These are phyloP conservation scores for Pectinophora gossypiella DNA, from an alignment of 1,140 invertebrate genomes.

Conservation along the genomic window DNA sequence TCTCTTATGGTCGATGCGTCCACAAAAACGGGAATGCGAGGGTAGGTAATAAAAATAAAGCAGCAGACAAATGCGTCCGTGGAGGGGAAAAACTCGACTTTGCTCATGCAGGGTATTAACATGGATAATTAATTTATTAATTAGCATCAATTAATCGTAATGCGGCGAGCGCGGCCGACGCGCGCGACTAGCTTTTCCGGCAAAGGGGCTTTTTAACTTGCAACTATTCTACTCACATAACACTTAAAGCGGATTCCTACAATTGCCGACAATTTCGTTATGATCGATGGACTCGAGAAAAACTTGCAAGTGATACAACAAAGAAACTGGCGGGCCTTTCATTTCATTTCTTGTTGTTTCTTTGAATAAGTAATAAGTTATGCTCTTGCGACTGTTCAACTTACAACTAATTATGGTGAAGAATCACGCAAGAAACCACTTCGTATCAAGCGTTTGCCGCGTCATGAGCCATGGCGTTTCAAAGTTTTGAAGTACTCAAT, in stretches of 20 bases:
- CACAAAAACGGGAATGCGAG: too few relatives aligned
- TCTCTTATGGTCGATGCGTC: too few relatives aligned
- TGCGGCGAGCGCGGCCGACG: constrained; percentile 33
- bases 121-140: constrained; percentile 71
- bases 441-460: too few relatives aligned
- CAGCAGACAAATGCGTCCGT: constrained; percentile 24
- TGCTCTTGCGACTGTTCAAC: too few relatives aligned
- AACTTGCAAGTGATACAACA: constrained; percentile 27
- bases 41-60: too few relatives aligned
- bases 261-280: constrained; percentile 38
- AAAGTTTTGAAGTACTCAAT: too few relatives aligned
- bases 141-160: constrained; percentile 66
- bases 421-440: too few relatives aligned
- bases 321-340: constrained; percentile 25
- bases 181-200: constrained; percentile 39
- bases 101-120: constrained; percentile 54
- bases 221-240: constrained; percentile 16
- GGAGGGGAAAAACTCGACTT: constrained; percentile 47
- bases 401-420: too few relatives aligned
- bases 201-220: constrained; percentile 36
- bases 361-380: constrained; percentile 16
- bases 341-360: constrained; percentile 33
- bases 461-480: too few relatives aligned
- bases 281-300: constrained; percentile 26
- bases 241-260: constrained; percentile 29